These are phyloP conservation scores for Gadus chalcogrammus DNA, from an alignment of 2,113 vertebrate species.

Conservation along the genomic window DNA sequence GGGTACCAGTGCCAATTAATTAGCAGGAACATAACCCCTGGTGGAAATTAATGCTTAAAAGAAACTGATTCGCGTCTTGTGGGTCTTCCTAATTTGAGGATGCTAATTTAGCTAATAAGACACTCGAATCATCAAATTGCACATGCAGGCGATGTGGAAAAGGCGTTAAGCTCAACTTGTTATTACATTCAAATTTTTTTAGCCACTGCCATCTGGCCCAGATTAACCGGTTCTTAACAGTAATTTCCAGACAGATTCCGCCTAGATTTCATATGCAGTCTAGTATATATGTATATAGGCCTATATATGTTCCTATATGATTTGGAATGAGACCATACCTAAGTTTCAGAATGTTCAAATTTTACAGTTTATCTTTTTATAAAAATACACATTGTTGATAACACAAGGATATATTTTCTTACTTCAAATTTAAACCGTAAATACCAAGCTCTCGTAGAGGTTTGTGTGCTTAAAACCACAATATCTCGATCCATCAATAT, in stretches of 20 bases:
- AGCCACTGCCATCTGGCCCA: background rate
- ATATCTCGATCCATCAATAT: conserved; percentile 71
- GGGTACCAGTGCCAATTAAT: too few species aligned
- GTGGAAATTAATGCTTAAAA: too few species aligned
- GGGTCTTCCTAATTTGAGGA: too few species aligned
- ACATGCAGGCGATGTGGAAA: too few species aligned
- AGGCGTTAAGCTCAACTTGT: too few species aligned
- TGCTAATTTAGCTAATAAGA: too few species aligned
- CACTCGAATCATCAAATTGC: too few species aligned
- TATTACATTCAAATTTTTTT: too few species aligned
- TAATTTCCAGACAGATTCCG: background rate
- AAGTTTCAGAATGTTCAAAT: conserved; percentile 13
- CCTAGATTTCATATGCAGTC: background rate
- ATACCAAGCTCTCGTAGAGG: conserved; percentile 41
- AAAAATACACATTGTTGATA: conserved; percentile 38
- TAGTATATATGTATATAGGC: background rate
- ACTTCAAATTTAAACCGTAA: conserved; percentile 53
- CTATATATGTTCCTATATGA: background rate
- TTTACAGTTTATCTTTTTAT: conserved; percentile 13
- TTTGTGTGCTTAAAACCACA: conserved; percentile 56
- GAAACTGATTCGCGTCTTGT: too few species aligned
- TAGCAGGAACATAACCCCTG: too few species aligned
- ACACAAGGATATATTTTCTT: conserved; percentile 25
- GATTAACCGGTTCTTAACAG: background rate
- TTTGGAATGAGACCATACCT: background rate